Evolutionary conservation across 2,888 invertebrate species (phyloP).

Genomic region (Acanthoscelides obtectus): DNA sequence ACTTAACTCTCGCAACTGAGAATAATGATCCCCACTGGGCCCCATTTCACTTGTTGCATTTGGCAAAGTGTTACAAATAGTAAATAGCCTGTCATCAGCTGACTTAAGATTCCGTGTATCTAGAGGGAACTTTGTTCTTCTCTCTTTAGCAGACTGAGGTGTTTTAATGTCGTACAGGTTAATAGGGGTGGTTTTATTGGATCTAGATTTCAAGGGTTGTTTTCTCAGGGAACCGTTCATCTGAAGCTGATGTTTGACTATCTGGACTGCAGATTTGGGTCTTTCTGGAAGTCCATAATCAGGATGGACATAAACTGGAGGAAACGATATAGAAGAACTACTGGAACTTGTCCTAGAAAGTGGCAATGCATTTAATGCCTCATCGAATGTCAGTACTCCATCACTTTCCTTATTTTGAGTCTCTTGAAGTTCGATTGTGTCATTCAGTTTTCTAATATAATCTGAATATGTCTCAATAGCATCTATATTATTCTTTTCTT

Average conservation of each 20-base stretch:
- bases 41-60: constrained; percentile 23
- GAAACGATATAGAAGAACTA: constrained; percentile 32
- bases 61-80: constrained; percentile 23
- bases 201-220: constrained; percentile 26
- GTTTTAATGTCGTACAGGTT: constrained; percentile 22
- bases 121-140: constrained; percentile 15
- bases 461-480: constrained; percentile 42
- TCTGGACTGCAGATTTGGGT: constrained; percentile 43
- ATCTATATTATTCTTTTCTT: constrained; percentile 34
- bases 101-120: constrained; percentile 34
- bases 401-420: constrained; percentile 2
- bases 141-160: constrained; percentile 20
- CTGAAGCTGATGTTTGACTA: constrained; percentile 42
- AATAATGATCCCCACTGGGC: constrained; percentile 27
- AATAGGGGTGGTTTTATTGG: constrained; percentile 43
- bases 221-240: constrained; percentile 23
- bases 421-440: constrained; percentile 12
- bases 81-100: constrained; percentile 36
- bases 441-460: constrained; percentile 38
- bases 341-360: constrained; percentile 5
- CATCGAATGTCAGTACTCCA: neutral
- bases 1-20: constrained; percentile 1
- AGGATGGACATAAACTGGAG: constrained; percentile 31
- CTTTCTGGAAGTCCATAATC: constrained; percentile 26
- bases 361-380: neutral